Evolutionary conservation across 2,113 vertebrate species (phyloP).

Genomic region (Falco punctatus): DNA sequence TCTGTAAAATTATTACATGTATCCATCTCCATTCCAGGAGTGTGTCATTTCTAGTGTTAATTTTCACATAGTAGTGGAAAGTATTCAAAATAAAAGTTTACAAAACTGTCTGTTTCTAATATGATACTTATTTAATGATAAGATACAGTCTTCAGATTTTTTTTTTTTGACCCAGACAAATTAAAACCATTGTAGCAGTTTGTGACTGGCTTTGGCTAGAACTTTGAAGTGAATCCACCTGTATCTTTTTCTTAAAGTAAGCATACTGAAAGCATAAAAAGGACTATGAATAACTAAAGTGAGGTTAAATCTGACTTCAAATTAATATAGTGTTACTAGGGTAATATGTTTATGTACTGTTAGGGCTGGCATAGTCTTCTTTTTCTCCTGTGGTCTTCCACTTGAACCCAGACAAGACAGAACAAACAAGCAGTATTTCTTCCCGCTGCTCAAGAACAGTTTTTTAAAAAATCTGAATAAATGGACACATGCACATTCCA

Average conservation of each 20-base stretch:
- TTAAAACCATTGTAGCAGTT: neutral
- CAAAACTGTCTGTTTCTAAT: neutral
- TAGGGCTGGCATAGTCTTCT: neutral
- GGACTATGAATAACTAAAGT: neutral
- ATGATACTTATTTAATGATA: too few species aligned
- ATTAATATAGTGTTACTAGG: neutral
- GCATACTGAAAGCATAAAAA: neutral
- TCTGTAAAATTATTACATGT: neutral
- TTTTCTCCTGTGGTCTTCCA: neutral
- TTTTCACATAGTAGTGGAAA: neutral
- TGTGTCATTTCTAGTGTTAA: neutral
- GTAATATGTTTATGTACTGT: neutral
- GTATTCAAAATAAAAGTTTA: neutral
- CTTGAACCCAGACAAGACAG: neutral
- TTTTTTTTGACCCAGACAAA: neutral
- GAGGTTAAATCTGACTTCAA: neutral
- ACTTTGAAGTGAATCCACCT: neutral
- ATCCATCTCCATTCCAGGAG: neutral
- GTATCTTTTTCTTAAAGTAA: neutral
- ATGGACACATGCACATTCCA: neutral
- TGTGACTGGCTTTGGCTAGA: neutral
- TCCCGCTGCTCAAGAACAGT: neutral
- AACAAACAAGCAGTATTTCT: neutral
- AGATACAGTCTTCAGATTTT: neutral
- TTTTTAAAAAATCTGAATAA: neutral